A percentile compares a stretch with the other conserved stretches of the same genome.
phyloP scores from a whole-genome alignment of 2,888 invertebrate genomes.

The Latrodectus hesperus region DNA sequence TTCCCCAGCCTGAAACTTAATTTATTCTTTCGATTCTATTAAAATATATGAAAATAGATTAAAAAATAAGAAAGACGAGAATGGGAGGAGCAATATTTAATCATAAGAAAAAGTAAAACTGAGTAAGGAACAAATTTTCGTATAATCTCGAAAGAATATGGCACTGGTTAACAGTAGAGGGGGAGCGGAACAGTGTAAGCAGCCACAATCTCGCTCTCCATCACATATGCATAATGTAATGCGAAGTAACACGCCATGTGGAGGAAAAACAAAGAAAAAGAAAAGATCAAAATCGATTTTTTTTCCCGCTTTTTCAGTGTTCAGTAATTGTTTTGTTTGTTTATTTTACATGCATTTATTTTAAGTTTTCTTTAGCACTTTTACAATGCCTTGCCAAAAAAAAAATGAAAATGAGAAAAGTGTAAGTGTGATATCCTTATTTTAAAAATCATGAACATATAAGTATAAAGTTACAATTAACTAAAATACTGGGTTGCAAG shows the following conservation, averaged over 20 bases:
- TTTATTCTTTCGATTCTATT: too few species aligned
- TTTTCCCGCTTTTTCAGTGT: constrained; percentile 11
- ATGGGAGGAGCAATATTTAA: not conserved
- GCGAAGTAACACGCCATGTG: constrained; percentile 47
- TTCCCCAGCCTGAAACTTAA: too few species aligned
- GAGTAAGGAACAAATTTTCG: constrained; percentile 41
- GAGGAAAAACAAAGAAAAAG: constrained; percentile 6
- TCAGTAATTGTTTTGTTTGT: not conserved
- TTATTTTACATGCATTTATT: too few species aligned
- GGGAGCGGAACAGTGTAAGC: constrained; percentile 27
- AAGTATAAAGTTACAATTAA: too few species aligned
- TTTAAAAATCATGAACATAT: too few species aligned
- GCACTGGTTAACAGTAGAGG: not conserved
- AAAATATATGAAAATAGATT: not conserved
- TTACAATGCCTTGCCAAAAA: too few species aligned
- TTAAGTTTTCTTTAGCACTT: too few species aligned
- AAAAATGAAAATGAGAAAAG: too few species aligned
- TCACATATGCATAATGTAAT: constrained; percentile 64
- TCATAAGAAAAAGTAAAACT: not conserved
- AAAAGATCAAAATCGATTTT: constrained; percentile 58
- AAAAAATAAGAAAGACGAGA: not conserved
- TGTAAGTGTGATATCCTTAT: too few species aligned
- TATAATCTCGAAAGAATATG: constrained; percentile 31
- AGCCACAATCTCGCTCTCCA: constrained; percentile 28
- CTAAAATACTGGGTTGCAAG: too few species aligned